Conservation (phyloP, 2,888 invertebrate genomes). For the Trypoxylon attenuatum region DNA sequence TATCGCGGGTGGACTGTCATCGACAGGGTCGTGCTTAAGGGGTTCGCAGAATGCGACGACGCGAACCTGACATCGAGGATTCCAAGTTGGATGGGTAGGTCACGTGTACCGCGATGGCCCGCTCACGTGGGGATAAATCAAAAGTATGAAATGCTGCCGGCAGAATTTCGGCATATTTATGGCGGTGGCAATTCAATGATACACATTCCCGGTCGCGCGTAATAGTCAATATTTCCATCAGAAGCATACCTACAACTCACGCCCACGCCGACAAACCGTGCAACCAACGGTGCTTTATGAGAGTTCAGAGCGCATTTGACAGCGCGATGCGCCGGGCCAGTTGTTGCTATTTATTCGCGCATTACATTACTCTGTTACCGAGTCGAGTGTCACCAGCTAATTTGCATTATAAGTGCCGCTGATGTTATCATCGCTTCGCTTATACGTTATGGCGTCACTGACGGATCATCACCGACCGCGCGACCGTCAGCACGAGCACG, state of each 20-base stretch:
- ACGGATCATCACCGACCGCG: slow-evolving; percentile 61
- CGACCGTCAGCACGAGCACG: slow-evolving; percentile 24
- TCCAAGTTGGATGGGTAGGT: slow-evolving; percentile 1
- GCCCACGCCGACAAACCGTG: slow-evolving; percentile 66
- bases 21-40: slow-evolving; percentile 47
- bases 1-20: slow-evolving; percentile 28
- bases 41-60: slow-evolving; percentile 13
- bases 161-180: slow-evolving; percentile 72
- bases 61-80: slow-evolving; percentile 19
- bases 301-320: slow-evolving; percentile 73
- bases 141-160: slow-evolving; percentile 70
- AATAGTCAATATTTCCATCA: slow-evolving; percentile 75
- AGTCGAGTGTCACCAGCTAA: slow-evolving; percentile 72
- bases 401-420: slow-evolving; percentile 74
- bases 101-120: slow-evolving; percentile 26
- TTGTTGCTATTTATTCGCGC: slow-evolving; percentile 75
- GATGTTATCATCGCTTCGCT: slow-evolving; percentile 71
- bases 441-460: slow-evolving; percentile 69
- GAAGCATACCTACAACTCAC: slow-evolving; percentile 73
- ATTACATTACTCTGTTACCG: slow-evolving; percentile 74
- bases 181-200: slow-evolving; percentile 72
- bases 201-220: slow-evolving; percentile 73
- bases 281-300: slow-evolving; percentile 70
- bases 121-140: slow-evolving; percentile 67
- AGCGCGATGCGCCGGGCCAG: slow-evolving; percentile 69